Conservation (phyloP, 2,888 invertebrate genomes). For the Oligia latruncula region DNA sequence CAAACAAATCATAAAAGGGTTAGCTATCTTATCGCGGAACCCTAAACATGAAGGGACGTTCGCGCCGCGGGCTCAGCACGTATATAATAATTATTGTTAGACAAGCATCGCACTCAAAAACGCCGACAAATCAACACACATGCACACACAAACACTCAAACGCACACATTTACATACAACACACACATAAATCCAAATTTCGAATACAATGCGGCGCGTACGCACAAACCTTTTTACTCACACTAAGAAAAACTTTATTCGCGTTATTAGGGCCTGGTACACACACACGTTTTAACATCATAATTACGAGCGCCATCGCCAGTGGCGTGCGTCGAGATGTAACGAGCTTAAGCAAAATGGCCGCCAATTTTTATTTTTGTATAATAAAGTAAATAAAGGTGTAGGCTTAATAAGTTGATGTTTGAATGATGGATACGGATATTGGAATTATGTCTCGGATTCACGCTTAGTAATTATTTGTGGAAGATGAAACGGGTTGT, state of each 20-base stretch:
- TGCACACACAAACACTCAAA: slow-evolving; percentile 59
- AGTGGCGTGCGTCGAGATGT: slow-evolving; percentile 89
- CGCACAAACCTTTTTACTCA: slow-evolving; percentile 65
- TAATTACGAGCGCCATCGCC: slow-evolving; percentile 85
- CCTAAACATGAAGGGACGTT: slow-evolving; percentile 67
- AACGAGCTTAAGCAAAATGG: slow-evolving; percentile 90
- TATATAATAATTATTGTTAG: slow-evolving; percentile 89
- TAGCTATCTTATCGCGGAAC: slow-evolving; percentile 66
- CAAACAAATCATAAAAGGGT: slow-evolving; percentile 66
- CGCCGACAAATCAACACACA: slow-evolving; percentile 83
- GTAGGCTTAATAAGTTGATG: slow-evolving; percentile 80
- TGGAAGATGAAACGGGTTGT: slow-evolving; percentile 41
- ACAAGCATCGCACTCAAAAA: slow-evolving; percentile 86
- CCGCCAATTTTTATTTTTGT: slow-evolving; percentile 84
- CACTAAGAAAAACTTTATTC: slow-evolving; percentile 74
- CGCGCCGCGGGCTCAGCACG: slow-evolving; percentile 83
- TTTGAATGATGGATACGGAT: slow-evolving; percentile 74
- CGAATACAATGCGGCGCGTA: slow-evolving; percentile 61
- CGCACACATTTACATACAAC: slow-evolving; percentile 46
- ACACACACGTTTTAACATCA: slow-evolving; percentile 78
- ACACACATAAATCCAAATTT: slow-evolving; percentile 23
- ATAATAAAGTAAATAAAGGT: slow-evolving; percentile 80
- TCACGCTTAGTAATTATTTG: slow-evolving; percentile 63
- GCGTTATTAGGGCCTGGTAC: slow-evolving; percentile 73
- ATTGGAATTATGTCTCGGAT: slow-evolving; percentile 70